These are phyloP conservation scores for Andrena cerasifolii DNA, from an alignment of 1,140 invertebrate species.

Conservation along the genomic window DNA sequence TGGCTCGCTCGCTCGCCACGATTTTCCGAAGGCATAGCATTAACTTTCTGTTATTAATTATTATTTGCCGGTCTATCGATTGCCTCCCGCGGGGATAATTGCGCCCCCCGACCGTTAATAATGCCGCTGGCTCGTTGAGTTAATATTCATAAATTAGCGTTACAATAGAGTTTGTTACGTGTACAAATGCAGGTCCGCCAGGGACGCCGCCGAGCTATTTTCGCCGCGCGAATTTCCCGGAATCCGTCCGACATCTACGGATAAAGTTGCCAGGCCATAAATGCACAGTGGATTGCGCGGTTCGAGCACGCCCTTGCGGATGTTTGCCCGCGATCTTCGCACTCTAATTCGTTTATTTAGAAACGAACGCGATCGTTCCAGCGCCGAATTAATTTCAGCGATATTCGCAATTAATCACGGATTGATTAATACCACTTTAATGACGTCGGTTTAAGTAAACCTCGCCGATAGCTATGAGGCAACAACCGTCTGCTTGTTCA, in stretches of 20 bases:
- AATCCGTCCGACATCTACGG: too few species aligned
- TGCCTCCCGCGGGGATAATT: slow-evolving; percentile 37
- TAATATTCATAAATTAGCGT: slow-evolving; percentile 58
- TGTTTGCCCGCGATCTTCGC: neutral
- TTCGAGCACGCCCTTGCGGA: neutral
- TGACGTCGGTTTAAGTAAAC: too few species aligned
- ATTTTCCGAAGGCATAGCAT: slow-evolving; percentile 26
- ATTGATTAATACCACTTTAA: too few species aligned
- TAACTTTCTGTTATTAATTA: slow-evolving; percentile 50
- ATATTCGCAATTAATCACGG: too few species aligned
- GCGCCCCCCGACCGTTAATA: slow-evolving; percentile 37
- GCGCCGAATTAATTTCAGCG: too few species aligned
- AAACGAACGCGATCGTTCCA: too few species aligned
- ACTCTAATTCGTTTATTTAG: slow-evolving; percentile 1
- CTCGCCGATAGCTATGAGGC: too few species aligned
- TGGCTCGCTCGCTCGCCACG: neutral
- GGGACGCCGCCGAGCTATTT: neutral
- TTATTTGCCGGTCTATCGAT: slow-evolving; percentile 49
- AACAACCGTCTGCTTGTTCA: too few species aligned
- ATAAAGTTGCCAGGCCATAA: neutral
- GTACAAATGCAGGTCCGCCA: neutral
- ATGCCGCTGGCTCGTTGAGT: slow-evolving; percentile 38
- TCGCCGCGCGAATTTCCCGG: neutral
- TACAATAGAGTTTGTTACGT: slow-evolving; percentile 44
- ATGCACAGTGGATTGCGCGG: neutral